phyloP scores from a whole-genome alignment of 2,888 invertebrate genomes.

The Leucophenga maculata region DNA sequence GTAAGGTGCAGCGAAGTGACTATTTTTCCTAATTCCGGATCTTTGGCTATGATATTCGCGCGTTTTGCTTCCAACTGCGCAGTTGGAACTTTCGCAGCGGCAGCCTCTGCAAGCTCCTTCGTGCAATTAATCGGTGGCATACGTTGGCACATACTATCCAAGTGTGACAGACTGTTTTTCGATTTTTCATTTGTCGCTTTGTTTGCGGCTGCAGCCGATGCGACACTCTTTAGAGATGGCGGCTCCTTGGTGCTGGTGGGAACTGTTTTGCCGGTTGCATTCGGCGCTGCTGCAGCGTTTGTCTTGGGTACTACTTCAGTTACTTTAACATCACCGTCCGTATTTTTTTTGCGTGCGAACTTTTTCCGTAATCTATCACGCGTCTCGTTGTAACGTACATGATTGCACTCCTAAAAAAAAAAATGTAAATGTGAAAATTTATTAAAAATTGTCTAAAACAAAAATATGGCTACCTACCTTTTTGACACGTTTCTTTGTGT shows the following conservation, averaged over 20 bases:
- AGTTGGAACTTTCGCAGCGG: constrained; percentile 33
- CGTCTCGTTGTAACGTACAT: constrained; percentile 71
- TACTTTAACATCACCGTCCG: constrained; percentile 40
- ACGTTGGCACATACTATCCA: constrained; percentile 66
- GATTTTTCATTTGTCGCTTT: constrained; percentile 12
- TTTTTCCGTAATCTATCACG: constrained; percentile 71
- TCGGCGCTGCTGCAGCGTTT: constrained; percentile 37
- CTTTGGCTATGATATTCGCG: constrained; percentile 24
- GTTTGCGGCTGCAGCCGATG: constrained; percentile 49
- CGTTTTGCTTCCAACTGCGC: constrained; percentile 25
- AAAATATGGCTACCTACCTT: constrained; percentile 49
- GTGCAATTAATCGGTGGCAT: constrained; percentile 54
- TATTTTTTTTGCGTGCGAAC: constrained; percentile 63
- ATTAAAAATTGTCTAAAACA: constrained; percentile 1
- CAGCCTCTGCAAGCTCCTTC: constrained; percentile 33
- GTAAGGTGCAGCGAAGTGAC: constrained; percentile 23
- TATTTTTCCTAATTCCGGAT: constrained; percentile 14
- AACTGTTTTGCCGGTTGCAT: background rate
- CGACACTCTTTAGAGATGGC: constrained; percentile 40
- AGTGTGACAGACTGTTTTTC: constrained; percentile 64
- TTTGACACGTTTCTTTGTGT: constrained; percentile 70
- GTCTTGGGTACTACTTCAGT: constrained; percentile 35
- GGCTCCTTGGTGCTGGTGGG: constrained; percentile 33
- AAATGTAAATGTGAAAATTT: background rate
- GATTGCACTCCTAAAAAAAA: constrained; percentile 65